Evolutionary conservation across 1,140 invertebrate species (phyloP).

Genomic region (Drosophila arawakana): DNA sequence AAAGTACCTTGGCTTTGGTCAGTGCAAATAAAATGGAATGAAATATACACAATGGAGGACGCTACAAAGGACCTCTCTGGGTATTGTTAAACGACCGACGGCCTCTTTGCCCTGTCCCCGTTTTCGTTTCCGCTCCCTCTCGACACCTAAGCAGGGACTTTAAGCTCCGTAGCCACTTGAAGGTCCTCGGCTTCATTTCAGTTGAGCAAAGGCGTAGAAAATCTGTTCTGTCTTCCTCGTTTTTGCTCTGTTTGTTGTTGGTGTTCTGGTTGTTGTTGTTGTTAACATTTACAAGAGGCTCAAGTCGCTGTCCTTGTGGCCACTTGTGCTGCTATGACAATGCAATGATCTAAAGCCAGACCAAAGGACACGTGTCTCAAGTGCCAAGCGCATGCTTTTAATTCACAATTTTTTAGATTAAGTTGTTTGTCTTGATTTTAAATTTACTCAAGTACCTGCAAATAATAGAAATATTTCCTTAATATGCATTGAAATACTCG

Average conservation of each 20-base stretch:
- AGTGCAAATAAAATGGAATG: constrained; percentile 59
- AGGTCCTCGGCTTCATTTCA: constrained; percentile 6
- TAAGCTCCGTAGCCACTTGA: constrained; percentile 4
- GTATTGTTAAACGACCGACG: constrained; percentile 42
- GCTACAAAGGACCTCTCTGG: constrained; percentile 44
- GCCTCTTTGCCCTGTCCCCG: background rate
- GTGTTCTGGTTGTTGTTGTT: background rate
- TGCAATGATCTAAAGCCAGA: constrained; percentile 27
- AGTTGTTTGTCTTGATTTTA: background rate
- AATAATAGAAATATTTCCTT: no score
- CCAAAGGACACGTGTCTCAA: constrained; percentile 31
- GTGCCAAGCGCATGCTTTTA: constrained; percentile 46
- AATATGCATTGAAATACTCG: no score
- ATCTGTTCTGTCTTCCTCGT: constrained; percentile 2
- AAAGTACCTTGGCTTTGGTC: constrained; percentile 48
- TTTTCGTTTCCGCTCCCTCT: no score
- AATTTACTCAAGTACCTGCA: no score
- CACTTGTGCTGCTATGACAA: constrained; percentile 40
- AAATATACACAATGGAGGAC: constrained; percentile 42
- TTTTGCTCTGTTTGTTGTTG: background rate
- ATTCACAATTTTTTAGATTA: constrained; percentile 37
- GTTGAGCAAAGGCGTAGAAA: constrained; percentile 10
- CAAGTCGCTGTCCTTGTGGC: constrained; percentile 10
- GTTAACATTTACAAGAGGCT: constrained; percentile 5
- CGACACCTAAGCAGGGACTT: constrained; percentile 19